Base-by-base conservation (phyloP, 2,113 vertebrate genomes). In the Pyrgilauda ruficollis region DNA sequence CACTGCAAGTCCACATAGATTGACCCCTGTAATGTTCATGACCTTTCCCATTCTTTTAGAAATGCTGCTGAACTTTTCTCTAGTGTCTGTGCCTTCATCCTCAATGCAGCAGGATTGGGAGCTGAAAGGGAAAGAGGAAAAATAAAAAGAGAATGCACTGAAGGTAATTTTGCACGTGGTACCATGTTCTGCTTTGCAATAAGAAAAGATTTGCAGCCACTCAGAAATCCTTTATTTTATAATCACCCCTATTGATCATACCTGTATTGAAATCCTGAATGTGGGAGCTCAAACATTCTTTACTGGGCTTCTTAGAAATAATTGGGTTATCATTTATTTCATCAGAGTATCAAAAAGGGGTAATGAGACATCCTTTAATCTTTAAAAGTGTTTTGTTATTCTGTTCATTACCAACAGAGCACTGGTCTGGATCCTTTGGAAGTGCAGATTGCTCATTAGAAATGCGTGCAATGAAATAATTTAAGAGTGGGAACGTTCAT, bases 281-380 rank as follows among this genome's bases (percentile, higher is more conserved):
- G 11, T 73, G 28, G 72, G 69, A 92, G 43, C 85, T 94, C 55
- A 83, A 33, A 74, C 55, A 46, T 50, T 90, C 75, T 88, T 82
- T 52, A 31, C 28, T 39, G 41, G 18, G 31, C 67, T 79, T 73
- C 83, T 90, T 53, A 77, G 88, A 83, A 93, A 61, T 90, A 84
- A 90, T 49, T 66, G 53, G 73, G 67, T 85, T 90, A 80, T 72
- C 49, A n/a, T 73, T 93, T 91, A 58, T 59, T 94, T 94, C 41
- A 73, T 13, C 58, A 16, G 24, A 68, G 73, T 78, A 90, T 93
- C 73, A 89, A 68, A 67, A 56, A 89, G 64, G 37, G 44, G 18
- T 90, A 86, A 90, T 80, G 76, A 93, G 50, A 52, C 58, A 50
- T 69, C 67, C 6, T 77, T 91, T 76, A 90, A 59, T 93, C 75